phyloP scores from a whole-genome alignment of 2,113 vertebrate genomes.

The Antennarius striatus region DNA sequence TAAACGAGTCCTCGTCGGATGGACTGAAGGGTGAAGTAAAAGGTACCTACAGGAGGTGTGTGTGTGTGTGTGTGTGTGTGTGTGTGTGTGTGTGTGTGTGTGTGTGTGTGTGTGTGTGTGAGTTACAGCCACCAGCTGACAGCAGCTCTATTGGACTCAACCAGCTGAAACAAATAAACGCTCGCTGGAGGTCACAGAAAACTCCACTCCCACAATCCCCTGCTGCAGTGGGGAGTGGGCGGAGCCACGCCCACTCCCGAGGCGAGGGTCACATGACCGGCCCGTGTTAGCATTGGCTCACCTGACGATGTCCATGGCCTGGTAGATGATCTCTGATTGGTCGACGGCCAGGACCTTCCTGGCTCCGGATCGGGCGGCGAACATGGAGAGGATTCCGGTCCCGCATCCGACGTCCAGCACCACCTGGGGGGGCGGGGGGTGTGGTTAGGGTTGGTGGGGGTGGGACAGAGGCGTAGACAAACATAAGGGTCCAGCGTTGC shows the following conservation, averaged over 20 bases:
- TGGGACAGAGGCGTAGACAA: no score
- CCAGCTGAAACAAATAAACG: constrained; percentile 73
- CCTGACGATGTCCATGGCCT: constrained; percentile 97
- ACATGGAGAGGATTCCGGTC: constrained; percentile 96
- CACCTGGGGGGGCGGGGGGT: constrained; percentile 74
- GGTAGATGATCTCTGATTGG: constrained; percentile 95
- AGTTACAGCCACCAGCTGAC: constrained; percentile 50
- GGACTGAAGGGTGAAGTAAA: constrained; percentile 31
- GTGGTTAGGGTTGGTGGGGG: no score
- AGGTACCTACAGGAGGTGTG: constrained; percentile 22
- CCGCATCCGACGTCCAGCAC: constrained; percentile 98
- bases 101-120: neutral
- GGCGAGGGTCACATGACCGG: no score
- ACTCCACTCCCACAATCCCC: constrained; percentile 30
- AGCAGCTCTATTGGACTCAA: constrained; percentile 66
- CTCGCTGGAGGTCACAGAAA: constrained; percentile 66
- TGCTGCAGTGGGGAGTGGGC: neutral
- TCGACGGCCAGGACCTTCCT: constrained; percentile 92
- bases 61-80: constrained; percentile 2
- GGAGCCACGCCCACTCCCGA: neutral
- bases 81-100: no score
- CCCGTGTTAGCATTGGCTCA: constrained; percentile 56
- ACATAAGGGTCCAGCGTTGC: no score
- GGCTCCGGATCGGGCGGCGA: constrained; percentile 91
- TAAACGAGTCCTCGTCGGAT: constrained; percentile 54